phyloP scores from a whole-genome alignment of 2,113 vertebrate species.

The Solea senegalensis region DNA sequence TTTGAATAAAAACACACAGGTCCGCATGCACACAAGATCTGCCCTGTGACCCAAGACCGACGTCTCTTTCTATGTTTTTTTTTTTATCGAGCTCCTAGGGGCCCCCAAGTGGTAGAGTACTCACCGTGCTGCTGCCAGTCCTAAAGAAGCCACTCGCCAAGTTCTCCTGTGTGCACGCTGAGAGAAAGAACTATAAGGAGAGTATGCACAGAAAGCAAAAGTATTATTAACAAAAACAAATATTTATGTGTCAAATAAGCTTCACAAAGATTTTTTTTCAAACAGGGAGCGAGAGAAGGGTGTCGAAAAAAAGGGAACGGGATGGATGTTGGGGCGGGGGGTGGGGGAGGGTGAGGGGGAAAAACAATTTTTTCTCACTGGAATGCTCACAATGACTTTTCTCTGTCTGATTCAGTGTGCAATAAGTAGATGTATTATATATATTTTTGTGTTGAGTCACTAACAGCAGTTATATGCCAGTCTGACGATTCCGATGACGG shows the following conservation, averaged over 20 bases:
- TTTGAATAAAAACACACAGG: neutral
- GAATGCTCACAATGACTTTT: slow-evolving; percentile 76
- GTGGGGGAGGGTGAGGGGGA: slow-evolving; percentile 2
- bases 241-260: slow-evolving; percentile 75
- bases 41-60: slow-evolving; percentile 9
- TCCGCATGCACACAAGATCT: slow-evolving; percentile 44
- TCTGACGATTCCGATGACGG: slow-evolving; percentile 46
- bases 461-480: slow-evolving; percentile 72
- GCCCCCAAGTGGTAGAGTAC: neutral
- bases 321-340: slow-evolving; percentile 16
- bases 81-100: neutral
- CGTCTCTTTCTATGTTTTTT: slow-evolving; percentile 15
- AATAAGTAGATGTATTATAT: slow-evolving; percentile 80
- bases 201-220: slow-evolving; percentile 39
- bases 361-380: slow-evolving; percentile 63
- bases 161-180: slow-evolving; percentile 19
- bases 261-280: slow-evolving; percentile 58
- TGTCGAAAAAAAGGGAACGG: slow-evolving; percentile 2
- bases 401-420: slow-evolving; percentile 78
- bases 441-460: slow-evolving; percentile 78
- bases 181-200: slow-evolving; percentile 24
- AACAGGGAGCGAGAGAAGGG: no score
- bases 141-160: slow-evolving; percentile 21
- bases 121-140: slow-evolving; percentile 17
- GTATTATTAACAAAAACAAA: slow-evolving; percentile 11